These are phyloP conservation scores for Zaprionus davidi DNA, from an alignment of 1,140 invertebrate genomes.

Conservation along the genomic window DNA sequence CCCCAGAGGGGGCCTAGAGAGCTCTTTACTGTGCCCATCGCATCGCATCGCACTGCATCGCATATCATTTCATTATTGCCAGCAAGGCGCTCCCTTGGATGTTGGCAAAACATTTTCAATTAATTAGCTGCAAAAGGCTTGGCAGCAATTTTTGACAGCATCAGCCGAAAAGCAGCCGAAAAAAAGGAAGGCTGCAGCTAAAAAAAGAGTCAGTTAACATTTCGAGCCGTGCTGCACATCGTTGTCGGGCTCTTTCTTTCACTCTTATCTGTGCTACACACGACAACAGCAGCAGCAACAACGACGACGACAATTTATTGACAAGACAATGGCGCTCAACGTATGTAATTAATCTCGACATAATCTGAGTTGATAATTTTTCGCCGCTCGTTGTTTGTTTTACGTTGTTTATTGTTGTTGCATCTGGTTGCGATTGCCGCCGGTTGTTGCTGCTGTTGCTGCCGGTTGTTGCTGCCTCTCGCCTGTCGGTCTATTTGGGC, in stretches of 20 bases:
- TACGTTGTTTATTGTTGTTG: slow-evolving; percentile 36
- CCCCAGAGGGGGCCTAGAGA: slow-evolving; percentile 9
- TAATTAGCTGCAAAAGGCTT: slow-evolving; percentile 75
- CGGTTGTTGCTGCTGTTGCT: slow-evolving; percentile 25
- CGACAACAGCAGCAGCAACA: slow-evolving; percentile 55
- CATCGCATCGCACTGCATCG: slow-evolving; percentile 6
- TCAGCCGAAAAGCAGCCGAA: slow-evolving; percentile 50
- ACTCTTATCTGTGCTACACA: slow-evolving; percentile 68
- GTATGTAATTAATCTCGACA: slow-evolving; percentile 83
- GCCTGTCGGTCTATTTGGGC: slow-evolving; percentile 73
- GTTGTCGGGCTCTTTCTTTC: slow-evolving; percentile 15
- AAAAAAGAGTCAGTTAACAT: slow-evolving; percentile 69
- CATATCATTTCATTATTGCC: slow-evolving; percentile 46
- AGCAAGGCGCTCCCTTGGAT: slow-evolving; percentile 64
- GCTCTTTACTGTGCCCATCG: not conserved
- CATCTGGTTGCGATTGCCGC: slow-evolving; percentile 17
- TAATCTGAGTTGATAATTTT: slow-evolving; percentile 82
- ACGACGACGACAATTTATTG: slow-evolving; percentile 78
- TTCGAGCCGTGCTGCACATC: slow-evolving; percentile 51
- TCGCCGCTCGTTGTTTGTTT: slow-evolving; percentile 67
- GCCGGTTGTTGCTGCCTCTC: slow-evolving; percentile 26
- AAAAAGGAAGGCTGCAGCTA: slow-evolving; percentile 16
- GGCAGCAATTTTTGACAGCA: slow-evolving; percentile 77
- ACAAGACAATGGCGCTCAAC: slow-evolving; percentile 81
- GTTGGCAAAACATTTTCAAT: slow-evolving; percentile 71